Evolutionary conservation across 1,140 invertebrate species (phyloP).

Genomic region (Drosophila repleta): DNA sequence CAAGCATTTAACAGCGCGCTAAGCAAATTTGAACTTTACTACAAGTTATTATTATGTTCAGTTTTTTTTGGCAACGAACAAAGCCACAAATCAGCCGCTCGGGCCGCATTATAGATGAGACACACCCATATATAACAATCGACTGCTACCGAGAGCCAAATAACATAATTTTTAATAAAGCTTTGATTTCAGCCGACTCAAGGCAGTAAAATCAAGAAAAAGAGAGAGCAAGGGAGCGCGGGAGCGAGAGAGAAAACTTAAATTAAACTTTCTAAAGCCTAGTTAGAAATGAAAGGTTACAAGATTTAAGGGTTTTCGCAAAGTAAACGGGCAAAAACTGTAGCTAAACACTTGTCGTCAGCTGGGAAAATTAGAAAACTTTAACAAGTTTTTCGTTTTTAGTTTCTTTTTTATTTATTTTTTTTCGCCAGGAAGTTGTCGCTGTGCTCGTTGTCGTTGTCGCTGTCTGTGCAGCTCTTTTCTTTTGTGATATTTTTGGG

Average conservation of each 20-base stretch:
- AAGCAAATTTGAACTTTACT: slow-evolving; percentile 30
- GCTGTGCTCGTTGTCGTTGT: slow-evolving; percentile 26
- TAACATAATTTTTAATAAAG: slow-evolving; percentile 41
- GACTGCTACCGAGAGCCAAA: slow-evolving; percentile 12
- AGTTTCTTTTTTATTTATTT: slow-evolving; percentile 42
- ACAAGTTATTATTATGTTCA: slow-evolving; percentile 40
- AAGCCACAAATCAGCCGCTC: slow-evolving; percentile 3
- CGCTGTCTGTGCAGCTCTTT: background rate
- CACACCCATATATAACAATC: slow-evolving; percentile 43
- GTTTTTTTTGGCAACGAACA: slow-evolving; percentile 15
- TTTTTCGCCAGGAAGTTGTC: slow-evolving; percentile 41
- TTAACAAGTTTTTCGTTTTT: slow-evolving; percentile 60
- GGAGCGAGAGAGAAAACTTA: background rate
- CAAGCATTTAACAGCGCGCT: slow-evolving; percentile 7
- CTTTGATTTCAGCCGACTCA: slow-evolving; percentile 47
- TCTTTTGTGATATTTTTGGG: slow-evolving; percentile 53
- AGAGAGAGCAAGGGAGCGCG: background rate
- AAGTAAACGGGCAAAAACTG: slow-evolving; percentile 31
- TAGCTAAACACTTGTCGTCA: slow-evolving; percentile 67
- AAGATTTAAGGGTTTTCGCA: slow-evolving; percentile 63
- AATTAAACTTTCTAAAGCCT: slow-evolving; percentile 63
- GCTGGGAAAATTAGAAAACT: slow-evolving; percentile 70
- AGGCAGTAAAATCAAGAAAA: background rate
- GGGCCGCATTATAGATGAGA: slow-evolving; percentile 1
- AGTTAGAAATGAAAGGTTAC: slow-evolving; percentile 62